Evolutionary conservation across 2,797 vertebrate genomes (phyloP).

Genomic region (Macrochelys suwanniensis): DNA sequence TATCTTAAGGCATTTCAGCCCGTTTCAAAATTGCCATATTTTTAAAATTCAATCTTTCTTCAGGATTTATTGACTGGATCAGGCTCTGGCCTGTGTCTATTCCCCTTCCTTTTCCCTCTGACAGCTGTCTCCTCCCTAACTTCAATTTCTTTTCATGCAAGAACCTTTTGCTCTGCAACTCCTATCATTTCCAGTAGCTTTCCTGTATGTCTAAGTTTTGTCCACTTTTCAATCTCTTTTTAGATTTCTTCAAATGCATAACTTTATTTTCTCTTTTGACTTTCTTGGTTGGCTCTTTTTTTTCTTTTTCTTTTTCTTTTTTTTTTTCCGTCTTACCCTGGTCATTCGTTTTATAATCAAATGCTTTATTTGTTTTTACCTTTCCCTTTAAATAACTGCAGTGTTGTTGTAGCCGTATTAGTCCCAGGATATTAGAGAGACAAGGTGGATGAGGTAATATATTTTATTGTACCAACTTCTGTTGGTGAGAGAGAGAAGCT

Average conservation of each 20-base stretch:
- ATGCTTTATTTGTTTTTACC: background rate
- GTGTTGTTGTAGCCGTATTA: background rate
- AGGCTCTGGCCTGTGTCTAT: background rate
- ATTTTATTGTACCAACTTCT: background rate
- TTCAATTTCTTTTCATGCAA: rapidly evolving
- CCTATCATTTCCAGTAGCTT: background rate
- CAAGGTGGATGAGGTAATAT: background rate
- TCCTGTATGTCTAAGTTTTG: background rate
- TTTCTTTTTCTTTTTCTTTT: no score
- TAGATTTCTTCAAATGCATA: background rate
- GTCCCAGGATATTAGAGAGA: background rate
- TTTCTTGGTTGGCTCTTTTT: background rate
- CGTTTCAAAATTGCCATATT: no score
- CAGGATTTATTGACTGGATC: background rate
- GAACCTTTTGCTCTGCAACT: background rate
- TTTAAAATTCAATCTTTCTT: no score
- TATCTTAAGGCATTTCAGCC: no score
- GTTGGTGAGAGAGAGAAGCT: background rate
- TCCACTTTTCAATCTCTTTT: background rate
- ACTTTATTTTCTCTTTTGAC: background rate
- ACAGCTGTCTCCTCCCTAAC: background rate
- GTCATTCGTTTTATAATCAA: background rate
- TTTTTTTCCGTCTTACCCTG: background rate
- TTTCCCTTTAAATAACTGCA: background rate
- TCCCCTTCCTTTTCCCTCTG: background rate